phyloP scores from a whole-genome alignment of 2,888 invertebrate species.

The Zelleria hepariella region DNA sequence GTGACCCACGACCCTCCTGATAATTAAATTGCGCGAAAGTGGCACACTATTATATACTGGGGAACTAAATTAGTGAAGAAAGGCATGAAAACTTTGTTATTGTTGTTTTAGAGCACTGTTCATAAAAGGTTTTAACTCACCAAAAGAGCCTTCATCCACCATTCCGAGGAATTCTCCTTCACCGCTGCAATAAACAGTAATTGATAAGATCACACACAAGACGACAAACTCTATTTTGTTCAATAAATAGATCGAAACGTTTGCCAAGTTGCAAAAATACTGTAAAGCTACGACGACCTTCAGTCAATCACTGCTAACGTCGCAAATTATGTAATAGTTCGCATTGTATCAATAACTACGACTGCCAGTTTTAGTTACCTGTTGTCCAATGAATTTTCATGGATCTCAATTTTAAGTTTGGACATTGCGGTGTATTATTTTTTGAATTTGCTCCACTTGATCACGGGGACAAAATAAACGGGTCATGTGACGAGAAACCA shows the following conservation, averaged over 20 bases:
- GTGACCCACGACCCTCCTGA: constrained; percentile 8
- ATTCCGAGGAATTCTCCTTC: constrained; percentile 61
- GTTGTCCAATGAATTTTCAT: constrained; percentile 74
- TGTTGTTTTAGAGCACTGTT: neutral
- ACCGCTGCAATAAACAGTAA: constrained; percentile 42
- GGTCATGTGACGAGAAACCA: constrained; percentile 76
- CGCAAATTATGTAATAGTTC: constrained; percentile 48
- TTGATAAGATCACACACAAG: constrained; percentile 11
- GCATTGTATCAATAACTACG: neutral
- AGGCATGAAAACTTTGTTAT: neutral
- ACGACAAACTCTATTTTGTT: constrained; percentile 19
- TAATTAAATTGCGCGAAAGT: constrained; percentile 29
- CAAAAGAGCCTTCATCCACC: constrained; percentile 55
- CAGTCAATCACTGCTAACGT: constrained; percentile 19
- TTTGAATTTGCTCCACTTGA: constrained; percentile 78
- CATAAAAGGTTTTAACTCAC: constrained; percentile 30
- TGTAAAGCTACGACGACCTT: constrained; percentile 57
- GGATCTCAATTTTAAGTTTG: constrained; percentile 70
- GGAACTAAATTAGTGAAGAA: too few species aligned
- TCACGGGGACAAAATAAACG: constrained; percentile 80
- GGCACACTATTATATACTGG: too few species aligned
- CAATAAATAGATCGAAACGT: constrained; percentile 22
- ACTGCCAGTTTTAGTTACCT: constrained; percentile 58
- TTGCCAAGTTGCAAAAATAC: constrained; percentile 55
- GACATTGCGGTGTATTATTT: constrained; percentile 56